Conservation (phyloP, 2,888 invertebrate species). For the Cartodere bifasciata region DNA sequence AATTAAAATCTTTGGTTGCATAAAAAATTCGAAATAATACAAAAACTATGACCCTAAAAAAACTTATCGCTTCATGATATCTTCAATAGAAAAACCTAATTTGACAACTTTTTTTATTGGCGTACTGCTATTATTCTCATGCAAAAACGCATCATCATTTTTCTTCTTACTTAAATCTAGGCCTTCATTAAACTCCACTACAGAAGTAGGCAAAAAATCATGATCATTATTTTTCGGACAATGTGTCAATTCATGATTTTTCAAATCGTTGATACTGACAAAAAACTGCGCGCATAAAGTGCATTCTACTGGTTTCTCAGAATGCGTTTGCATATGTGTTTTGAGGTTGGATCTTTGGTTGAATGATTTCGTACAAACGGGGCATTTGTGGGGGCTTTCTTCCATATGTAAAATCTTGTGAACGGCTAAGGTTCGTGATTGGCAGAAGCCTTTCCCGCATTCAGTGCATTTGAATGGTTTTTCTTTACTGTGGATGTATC, state of each 20-base stretch:
- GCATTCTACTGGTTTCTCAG: conserved; percentile 43
- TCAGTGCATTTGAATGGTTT: conserved; percentile 96
- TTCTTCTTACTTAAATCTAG: conserved; percentile 26
- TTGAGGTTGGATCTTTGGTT: conserved; percentile 88
- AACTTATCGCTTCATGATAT: conserved; percentile 72
- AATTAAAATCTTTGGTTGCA: too few relatives aligned
- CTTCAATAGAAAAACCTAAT: conserved; percentile 75
- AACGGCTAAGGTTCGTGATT: conserved; percentile 88
- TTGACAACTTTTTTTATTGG: conserved; percentile 35
- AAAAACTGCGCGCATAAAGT: conserved; percentile 28
- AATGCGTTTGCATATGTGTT: conserved; percentile 79
- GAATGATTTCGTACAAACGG: conserved; percentile 77
- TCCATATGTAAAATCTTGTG: conserved; percentile 91
- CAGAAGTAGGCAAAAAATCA: conserved; percentile 16
- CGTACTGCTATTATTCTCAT: too few relatives aligned
- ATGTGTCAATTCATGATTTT: conserved; percentile 27
- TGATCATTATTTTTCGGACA: conserved; percentile 13
- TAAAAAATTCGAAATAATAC: too few relatives aligned
- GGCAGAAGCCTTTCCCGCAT: conserved; percentile 98
- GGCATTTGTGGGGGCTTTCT: conserved; percentile 87
- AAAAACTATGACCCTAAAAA: not conserved
- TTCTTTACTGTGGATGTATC: conserved; percentile 96
- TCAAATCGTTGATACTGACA: conserved; percentile 26
- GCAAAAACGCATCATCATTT: conserved; percentile 1
- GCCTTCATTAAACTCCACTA: conserved; percentile 20